These are phyloP conservation scores for Patella depressa DNA, from an alignment of 2,888 invertebrate species.

Conservation along the genomic window DNA sequence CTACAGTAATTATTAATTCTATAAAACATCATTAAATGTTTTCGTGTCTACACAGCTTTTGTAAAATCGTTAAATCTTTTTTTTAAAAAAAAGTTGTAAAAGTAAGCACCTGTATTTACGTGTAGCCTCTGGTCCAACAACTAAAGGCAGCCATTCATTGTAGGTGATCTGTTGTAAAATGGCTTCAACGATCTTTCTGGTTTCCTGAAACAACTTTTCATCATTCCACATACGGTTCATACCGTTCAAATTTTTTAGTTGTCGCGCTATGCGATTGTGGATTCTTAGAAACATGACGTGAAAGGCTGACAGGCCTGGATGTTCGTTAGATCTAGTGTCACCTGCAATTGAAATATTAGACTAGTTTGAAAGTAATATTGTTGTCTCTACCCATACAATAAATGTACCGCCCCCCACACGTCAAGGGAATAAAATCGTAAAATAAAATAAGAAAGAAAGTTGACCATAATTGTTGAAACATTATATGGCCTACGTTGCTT, in stretches of 20 bases:
- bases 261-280: slow-evolving; percentile 39
- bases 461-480: no score
- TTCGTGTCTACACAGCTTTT: no score
- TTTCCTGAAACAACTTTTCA: slow-evolving; percentile 40
- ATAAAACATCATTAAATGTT: no score
- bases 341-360: slow-evolving; percentile 25
- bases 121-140: slow-evolving; percentile 74
- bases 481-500: no score
- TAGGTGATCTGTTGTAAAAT: slow-evolving; percentile 75
- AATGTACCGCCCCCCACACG: no score
- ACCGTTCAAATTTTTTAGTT: slow-evolving; percentile 22
- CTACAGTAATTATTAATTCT: no score
- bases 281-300: slow-evolving; percentile 43
- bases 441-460: no score
- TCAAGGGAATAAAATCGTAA: no score
- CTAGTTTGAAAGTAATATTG: no score
- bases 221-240: slow-evolving; percentile 28
- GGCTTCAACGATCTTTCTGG: slow-evolving; percentile 73
- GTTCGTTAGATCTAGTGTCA: slow-evolving; percentile 40
- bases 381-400: no score
- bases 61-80: no score
- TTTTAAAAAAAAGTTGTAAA: no score
- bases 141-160: slow-evolving; percentile 79
- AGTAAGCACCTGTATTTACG: neutral
- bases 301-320: slow-evolving; percentile 36